A percentile compares a stretch with the other conserved stretches of the same genome.
Conservation (phyloP, 2,113 vertebrate genomes). For the Parotia lawesii region DNA sequence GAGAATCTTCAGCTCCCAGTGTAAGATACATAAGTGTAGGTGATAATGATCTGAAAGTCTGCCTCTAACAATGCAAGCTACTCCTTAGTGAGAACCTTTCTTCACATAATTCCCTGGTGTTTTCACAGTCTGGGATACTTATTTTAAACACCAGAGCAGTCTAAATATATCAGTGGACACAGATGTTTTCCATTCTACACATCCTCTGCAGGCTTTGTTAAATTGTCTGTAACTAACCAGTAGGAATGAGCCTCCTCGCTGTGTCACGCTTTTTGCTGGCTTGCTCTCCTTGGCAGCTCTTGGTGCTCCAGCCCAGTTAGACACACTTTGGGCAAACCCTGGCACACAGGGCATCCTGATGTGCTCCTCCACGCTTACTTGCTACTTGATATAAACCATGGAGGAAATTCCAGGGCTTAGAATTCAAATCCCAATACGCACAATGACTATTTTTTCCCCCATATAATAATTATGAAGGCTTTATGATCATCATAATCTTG, state of each 20-base stretch:
- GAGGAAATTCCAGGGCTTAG: not conserved
- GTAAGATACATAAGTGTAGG: not conserved
- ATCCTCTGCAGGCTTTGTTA: not conserved
- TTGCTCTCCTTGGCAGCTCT: not conserved
- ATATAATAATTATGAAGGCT: not conserved
- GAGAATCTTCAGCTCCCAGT: not conserved
- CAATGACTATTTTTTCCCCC: not conserved
- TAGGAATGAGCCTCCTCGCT: not conserved
- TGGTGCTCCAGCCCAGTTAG: not conserved
- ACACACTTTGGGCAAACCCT: not conserved
- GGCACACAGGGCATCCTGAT: not conserved
- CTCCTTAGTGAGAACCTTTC: not conserved
- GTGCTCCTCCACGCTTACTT: not conserved
- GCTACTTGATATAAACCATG: not conserved
- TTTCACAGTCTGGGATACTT: not conserved
- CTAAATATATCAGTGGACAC: not conserved
- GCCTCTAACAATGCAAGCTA: not conserved
- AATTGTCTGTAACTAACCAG: not conserved
- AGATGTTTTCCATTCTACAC: not conserved
- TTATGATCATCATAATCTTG: not conserved
- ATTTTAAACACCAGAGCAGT: not conserved
- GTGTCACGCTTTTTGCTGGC: not conserved
- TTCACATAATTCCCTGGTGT: not conserved
- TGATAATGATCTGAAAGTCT: not conserved
- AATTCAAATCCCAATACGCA: not conserved